Conservation (phyloP, 2,797 vertebrate genomes). For the Falco naumanni region DNA sequence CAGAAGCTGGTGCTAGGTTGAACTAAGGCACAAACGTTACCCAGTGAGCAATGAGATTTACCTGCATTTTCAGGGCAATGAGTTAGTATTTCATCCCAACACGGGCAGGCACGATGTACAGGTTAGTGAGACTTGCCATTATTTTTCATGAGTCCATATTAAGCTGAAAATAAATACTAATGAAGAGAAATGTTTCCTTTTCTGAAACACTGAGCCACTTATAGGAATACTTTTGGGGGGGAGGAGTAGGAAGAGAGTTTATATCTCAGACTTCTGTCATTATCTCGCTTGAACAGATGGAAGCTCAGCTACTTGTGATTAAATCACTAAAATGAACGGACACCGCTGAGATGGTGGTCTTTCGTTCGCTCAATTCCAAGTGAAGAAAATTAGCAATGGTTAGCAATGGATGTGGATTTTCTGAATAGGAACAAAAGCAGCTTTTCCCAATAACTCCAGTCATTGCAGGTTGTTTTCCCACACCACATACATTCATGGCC, state of each 20-base stretch:
- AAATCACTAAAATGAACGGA: background rate
- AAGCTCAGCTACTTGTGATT: conserved; percentile 36
- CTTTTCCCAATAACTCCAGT: background rate
- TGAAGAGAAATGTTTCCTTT: background rate
- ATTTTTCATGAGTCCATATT: background rate
- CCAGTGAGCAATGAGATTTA: background rate
- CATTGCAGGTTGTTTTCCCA: background rate
- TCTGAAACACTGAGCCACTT: background rate
- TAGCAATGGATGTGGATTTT: background rate
- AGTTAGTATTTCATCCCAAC: background rate
- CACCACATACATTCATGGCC: background rate
- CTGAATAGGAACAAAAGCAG: background rate
- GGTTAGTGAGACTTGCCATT: background rate
- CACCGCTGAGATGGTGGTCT: background rate
- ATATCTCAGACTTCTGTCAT: conserved; percentile 14
- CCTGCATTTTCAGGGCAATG: background rate
- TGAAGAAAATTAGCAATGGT: background rate
- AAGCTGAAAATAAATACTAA: conserved; percentile 18
- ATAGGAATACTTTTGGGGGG: background rate
- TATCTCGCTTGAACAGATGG: conserved; percentile 18
- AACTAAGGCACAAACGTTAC: background rate
- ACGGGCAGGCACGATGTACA: background rate
- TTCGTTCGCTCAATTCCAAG: background rate
- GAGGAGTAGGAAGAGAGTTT: background rate
- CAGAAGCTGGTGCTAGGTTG: background rate